Evolutionary conservation across 2,888 invertebrate species (phyloP).

Genomic region (Arrhopalites spinosus): DNA sequence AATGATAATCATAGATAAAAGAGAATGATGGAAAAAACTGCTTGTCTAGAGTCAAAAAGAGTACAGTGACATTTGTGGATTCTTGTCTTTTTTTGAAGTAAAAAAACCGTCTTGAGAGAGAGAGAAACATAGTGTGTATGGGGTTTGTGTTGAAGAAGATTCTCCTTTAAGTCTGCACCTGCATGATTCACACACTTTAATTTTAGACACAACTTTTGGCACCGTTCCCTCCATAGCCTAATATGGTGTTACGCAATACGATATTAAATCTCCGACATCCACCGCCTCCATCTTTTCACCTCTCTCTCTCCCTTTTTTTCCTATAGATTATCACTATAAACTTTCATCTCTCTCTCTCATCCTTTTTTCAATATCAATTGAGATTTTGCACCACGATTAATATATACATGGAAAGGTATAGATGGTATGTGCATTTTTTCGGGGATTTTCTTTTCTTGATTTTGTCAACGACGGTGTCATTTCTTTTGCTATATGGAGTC

Average conservation of each 20-base stretch:
- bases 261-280: slow-evolving; percentile 51
- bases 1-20: too few relatives aligned
- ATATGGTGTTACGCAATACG: slow-evolving; percentile 52
- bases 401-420: too few relatives aligned
- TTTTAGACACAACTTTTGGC: slow-evolving; percentile 56
- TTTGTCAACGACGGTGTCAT: too few relatives aligned
- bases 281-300: slow-evolving; percentile 35
- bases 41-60: neutral
- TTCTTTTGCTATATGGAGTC: too few relatives aligned
- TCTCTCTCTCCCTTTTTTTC: neutral
- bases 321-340: slow-evolving; percentile 14
- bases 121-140: neutral
- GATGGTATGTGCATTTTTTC: too few relatives aligned
- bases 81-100: neutral
- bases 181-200: slow-evolving; percentile 56
- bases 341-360: neutral
- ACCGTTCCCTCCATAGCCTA: slow-evolving; percentile 51
- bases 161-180: slow-evolving; percentile 46
- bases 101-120: too few relatives aligned
- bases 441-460: too few relatives aligned
- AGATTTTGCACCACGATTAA: too few relatives aligned
- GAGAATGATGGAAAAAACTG: too few relatives aligned
- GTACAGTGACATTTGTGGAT: slow-evolving; percentile 7
- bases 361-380: too few relatives aligned
- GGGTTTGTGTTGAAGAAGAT: neutral